phyloP scores from a whole-genome alignment of 2,797 vertebrate genomes.

The Phyllotis vaccarum region DNA sequence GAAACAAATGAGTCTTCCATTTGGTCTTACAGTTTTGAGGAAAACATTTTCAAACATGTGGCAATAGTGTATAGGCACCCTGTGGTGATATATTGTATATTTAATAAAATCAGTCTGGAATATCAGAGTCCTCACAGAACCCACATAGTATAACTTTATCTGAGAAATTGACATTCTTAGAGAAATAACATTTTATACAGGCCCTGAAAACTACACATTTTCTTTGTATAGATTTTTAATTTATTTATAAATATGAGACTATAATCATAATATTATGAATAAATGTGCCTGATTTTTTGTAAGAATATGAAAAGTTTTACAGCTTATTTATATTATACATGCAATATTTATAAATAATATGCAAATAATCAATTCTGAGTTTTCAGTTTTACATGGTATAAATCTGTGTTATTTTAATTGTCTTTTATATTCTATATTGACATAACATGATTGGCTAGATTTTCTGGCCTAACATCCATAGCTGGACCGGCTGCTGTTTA shows the following conservation, averaged over 20 bases:
- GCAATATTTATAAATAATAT: neutral
- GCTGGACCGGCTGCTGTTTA: no score
- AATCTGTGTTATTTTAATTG: neutral
- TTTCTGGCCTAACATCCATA: no score
- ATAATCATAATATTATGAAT: neutral
- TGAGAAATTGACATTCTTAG: neutral
- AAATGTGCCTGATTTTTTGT: neutral
- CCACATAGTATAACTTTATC: neutral
- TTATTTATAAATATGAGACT: neutral
- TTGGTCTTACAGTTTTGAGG: neutral
- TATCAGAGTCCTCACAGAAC: no score
- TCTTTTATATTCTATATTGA: neutral
- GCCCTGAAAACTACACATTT: neutral
- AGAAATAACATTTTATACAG: neutral
- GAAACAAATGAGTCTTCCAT: neutral
- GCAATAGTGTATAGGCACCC: neutral
- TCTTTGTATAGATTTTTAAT: slow-evolving; percentile 39
- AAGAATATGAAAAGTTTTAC: neutral
- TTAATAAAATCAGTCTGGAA: no score
- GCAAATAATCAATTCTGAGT: neutral
- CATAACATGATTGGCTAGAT: neutral
- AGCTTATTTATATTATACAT: neutral
- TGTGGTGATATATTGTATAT: no score
- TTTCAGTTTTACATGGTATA: slow-evolving; percentile 4
- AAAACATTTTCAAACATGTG: neutral